Evolutionary conservation across 2,113 vertebrate genomes (phyloP).

Genomic region (Platycercus adscitus): DNA sequence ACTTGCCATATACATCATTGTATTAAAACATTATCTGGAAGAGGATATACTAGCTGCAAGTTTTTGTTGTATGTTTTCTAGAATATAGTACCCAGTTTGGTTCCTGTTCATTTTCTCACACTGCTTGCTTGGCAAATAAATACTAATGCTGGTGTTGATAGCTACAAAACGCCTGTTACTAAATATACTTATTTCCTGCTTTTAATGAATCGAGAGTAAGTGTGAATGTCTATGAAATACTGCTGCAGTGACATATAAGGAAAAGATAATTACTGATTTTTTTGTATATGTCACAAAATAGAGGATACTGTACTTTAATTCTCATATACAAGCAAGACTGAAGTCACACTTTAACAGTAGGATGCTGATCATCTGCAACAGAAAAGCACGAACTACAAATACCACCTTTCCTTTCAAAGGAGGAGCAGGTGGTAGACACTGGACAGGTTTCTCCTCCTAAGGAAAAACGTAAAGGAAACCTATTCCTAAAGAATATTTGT

Average conservation of each 20-base stretch:
- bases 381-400: neutral
- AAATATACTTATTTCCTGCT: neutral
- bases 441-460: neutral
- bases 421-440: neutral
- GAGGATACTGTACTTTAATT: neutral
- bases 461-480: neutral
- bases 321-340: neutral
- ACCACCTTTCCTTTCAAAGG: neutral
- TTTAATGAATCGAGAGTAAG: neutral
- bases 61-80: neutral
- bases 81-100: neutral
- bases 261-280: neutral
- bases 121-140: neutral
- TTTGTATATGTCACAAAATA: neutral
- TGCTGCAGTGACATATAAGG: neutral
- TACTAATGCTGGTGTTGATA: neutral
- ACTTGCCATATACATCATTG: neutral
- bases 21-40: neutral
- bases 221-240: neutral
- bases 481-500: neutral
- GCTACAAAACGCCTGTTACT: neutral
- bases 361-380: neutral
- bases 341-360: neutral
- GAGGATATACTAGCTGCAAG: neutral
- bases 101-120: neutral